phyloP scores from a whole-genome alignment of 2,888 invertebrate genomes.

The Nymphalis c-album region DNA sequence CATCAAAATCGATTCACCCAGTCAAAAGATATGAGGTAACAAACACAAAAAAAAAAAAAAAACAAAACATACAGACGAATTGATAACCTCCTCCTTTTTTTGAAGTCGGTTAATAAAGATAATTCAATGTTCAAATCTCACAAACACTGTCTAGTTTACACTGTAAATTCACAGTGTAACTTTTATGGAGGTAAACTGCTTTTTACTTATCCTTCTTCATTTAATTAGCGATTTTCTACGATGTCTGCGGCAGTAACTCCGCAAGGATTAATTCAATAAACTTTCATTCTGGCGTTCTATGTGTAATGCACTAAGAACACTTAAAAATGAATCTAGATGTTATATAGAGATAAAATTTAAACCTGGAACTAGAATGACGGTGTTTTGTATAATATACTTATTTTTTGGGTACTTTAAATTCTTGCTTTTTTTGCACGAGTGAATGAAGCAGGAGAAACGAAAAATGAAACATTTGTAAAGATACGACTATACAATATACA shows the following conservation, averaged over 20 bases:
- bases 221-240: slow-evolving; percentile 66
- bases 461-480: background rate
- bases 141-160: slow-evolving; percentile 28
- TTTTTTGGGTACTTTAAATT: no score
- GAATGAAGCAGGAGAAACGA: background rate
- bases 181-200: slow-evolving; percentile 65
- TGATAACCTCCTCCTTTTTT: no score
- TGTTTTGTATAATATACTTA: background rate
- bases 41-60: no score
- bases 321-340: slow-evolving; percentile 18
- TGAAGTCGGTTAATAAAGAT: no score
- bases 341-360: background rate
- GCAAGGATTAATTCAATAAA: slow-evolving; percentile 41
- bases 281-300: slow-evolving; percentile 31
- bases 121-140: slow-evolving; percentile 19
- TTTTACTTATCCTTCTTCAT: slow-evolving; percentile 58
- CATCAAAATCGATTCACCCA: no score
- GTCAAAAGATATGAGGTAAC: no score
- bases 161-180: slow-evolving; percentile 48
- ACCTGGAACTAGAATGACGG: background rate
- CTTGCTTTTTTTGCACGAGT: background rate
- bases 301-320: slow-evolving; percentile 28
- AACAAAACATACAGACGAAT: no score
- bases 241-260: slow-evolving; percentile 53
- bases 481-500: background rate